Base-by-base conservation (phyloP, 2,113 vertebrate species). In the Trogon surrucura region DNA sequence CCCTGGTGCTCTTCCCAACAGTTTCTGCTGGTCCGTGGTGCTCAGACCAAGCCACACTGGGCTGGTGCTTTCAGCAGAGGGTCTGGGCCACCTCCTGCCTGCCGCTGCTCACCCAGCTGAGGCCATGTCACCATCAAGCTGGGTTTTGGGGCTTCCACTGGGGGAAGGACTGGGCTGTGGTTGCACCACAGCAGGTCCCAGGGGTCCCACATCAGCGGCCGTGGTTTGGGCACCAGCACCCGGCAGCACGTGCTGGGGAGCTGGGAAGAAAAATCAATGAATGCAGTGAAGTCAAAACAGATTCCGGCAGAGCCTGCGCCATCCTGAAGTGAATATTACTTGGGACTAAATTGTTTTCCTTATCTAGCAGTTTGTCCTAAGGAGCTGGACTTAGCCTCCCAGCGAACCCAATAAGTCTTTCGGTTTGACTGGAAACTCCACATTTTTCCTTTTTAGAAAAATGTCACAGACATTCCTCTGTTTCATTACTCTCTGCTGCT, bases 401-500 rank as follows among this genome's bases (percentile, higher is more conserved):
- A 80, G 95, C 95, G 93, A 98, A 98, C 97, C 97, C 97, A 96
- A 93, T 97, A 96, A 96, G 96, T 98, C 98, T 98, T 98, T 97
- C 74, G 50, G 91, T 95, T 97, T 97, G 97, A 98, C 97, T 97
- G 90, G 94, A 97, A 97, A 97, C 96, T 97, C 96, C 93, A 93
- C 97, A 97, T 98, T 98, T 98, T 97, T 98, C 98, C 98, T 98
- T 96, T 96, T 97, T 96, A 98, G 98, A 98, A 98, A 96, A 98
- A 98, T 96, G 98, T 98, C 98, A 97, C 97, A 91, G 50, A 91
- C 97, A 96, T 97, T 98, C 97, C 95, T 97, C 92, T 4, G 70
- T 96, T 96, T 96, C 98, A 97, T 98, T 96, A 95, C 96, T 98
- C 98, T 97, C 51, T 38, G 69, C 94, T 85, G 95, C 89, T 69